Conservation (phyloP, 2,113 vertebrate species). For the Anhinga rufa region DNA sequence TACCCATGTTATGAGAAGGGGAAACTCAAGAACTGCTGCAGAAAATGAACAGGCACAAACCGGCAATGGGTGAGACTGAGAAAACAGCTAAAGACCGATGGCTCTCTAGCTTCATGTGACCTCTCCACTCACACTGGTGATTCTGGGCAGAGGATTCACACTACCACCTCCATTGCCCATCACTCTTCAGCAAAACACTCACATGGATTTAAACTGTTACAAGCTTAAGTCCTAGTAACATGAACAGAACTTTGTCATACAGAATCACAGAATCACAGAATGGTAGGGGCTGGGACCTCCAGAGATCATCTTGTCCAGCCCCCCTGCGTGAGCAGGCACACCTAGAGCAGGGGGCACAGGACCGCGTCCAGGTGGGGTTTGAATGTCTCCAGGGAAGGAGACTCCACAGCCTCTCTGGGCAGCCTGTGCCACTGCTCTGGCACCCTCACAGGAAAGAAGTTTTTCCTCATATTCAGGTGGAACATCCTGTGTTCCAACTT, state of each 20-base stretch:
- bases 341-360: no score
- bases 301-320: no score
- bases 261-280: no score
- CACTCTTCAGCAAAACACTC: background rate
- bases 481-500: no score
- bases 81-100: background rate
- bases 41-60: background rate
- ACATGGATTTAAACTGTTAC: background rate
- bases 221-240: background rate
- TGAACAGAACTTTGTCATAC: background rate
- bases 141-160: background rate
- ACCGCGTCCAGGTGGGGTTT: no score
- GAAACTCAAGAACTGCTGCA: background rate
- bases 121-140: rapidly evolving
- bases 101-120: background rate
- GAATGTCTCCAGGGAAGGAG: no score
- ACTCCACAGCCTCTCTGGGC: no score
- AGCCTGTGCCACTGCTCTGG: no score
- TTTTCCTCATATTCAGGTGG: no score
- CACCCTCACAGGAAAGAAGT: no score
- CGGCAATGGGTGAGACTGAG: background rate
- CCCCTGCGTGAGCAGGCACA: no score
- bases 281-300: no score
- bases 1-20: background rate
- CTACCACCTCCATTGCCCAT: background rate